Evolutionary conservation across 1,140 invertebrate species (phyloP), one percentile per base, ranked within the genome.

Genomic region (Megalonaias nervosa): DNA sequence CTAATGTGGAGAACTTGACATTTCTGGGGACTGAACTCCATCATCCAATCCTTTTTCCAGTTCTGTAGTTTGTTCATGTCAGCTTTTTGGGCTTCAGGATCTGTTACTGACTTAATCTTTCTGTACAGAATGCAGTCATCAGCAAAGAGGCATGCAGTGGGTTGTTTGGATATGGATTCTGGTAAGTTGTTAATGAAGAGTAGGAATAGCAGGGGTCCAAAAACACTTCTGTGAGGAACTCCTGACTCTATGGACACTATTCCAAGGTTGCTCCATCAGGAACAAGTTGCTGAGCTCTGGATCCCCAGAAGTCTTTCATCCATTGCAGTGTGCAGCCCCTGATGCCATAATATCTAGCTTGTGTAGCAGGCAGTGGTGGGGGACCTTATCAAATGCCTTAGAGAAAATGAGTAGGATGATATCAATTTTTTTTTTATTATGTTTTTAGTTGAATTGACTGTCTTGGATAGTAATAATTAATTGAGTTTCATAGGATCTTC

Each of bases 31-130:
- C 4, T 4, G 4, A 67, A 67, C 26, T 67, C 65, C 65, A 67
- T 67, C 1, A 3, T 1, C 4, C 2, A 67, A 16, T 1, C 26
- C 26, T 26, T 67, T 26, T 31, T 26, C 65, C 65, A 67, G 16
- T 19, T 26, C 65, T 67, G 65, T 67, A 67, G 26, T 26, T 67
- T 67, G 65, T 67, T 26, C 16, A 67, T 17, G 26, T 67, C 65
- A 2, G 1, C 65, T 31, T 67, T 1, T 67, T 19, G 65, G 65
- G 26, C 17, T 16, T 67, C 19, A 67, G 65, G 17, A 67, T 21
- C 65, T 2, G 4, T 4, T 26, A 26, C 26, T 26, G 26, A 26
- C 26, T 26, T 26, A 26, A 26, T 26, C 26, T 26, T 26, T 26
- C 26, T 26, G 26, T 26, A 26, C 26, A 26, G 26, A 1, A 26